Conservation (phyloP, 2,113 vertebrate genomes). For the Circaetus gallicus region DNA sequence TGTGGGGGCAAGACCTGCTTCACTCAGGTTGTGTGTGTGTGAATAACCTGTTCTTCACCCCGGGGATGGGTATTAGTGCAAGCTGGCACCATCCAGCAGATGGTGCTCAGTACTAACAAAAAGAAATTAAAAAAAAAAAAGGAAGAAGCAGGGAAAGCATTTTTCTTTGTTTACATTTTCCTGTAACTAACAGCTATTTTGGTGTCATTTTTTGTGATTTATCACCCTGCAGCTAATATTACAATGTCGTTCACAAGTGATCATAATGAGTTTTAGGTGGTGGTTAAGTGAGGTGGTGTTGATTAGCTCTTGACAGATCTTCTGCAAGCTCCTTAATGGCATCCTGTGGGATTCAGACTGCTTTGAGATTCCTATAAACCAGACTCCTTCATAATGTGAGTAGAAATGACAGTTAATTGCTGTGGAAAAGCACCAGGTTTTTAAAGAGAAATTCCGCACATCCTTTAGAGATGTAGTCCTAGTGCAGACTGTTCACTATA, state of each 20-base stretch:
- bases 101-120: slow-evolving; percentile 48
- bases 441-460: background rate
- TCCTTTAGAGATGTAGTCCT: background rate
- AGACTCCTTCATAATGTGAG: background rate
- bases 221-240: background rate
- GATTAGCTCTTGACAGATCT: background rate
- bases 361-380: background rate
- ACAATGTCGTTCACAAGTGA: background rate
- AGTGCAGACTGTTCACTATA: background rate
- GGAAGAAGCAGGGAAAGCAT: fast-evolving
- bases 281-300: background rate
- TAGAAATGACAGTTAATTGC: background rate
- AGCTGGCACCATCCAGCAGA: slow-evolving; percentile 27
- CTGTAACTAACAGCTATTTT: background rate
- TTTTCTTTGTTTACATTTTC: background rate
- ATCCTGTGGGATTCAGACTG: background rate
- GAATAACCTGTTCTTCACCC: background rate
- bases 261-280: background rate
- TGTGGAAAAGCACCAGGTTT: background rate
- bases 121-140: background rate
- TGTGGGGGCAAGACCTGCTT: background rate
- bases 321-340: background rate
- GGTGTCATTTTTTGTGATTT: background rate
- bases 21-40: background rate
- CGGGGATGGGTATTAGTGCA: background rate